These are phyloP conservation scores for Trissonchulus sp. DNA, from an alignment of 2,888 invertebrate species.

Conservation along the genomic window DNA sequence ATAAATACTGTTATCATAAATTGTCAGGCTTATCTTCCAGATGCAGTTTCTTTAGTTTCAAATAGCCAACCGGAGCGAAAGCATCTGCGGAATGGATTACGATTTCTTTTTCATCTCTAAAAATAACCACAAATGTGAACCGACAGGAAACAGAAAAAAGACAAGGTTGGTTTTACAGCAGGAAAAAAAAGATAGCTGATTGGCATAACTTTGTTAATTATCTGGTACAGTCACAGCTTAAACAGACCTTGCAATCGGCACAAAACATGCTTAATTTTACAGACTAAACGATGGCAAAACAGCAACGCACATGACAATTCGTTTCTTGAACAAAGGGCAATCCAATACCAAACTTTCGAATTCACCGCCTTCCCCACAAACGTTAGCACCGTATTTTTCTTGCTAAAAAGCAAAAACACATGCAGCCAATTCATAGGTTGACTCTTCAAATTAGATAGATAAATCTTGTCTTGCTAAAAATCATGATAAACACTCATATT, in stretches of 20 bases:
- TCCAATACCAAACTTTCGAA: slow-evolving; percentile 96
- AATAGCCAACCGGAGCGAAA: slow-evolving; percentile 87
- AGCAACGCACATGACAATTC: slow-evolving; percentile 58
- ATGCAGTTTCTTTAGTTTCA: slow-evolving; percentile 75
- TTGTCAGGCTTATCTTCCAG: slow-evolving; percentile 63
- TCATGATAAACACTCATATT: too few species aligned
- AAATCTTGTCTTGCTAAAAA: too few species aligned
- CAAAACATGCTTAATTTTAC: too few species aligned
- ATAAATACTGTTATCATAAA: slow-evolving; percentile 35
- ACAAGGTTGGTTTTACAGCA: not conserved
- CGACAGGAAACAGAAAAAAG: not conserved
- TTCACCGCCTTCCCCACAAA: slow-evolving; percentile 98
- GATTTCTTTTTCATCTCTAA: slow-evolving; percentile 68
- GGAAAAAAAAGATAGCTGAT: slow-evolving; percentile 1
- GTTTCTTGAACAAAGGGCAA: slow-evolving; percentile 87
- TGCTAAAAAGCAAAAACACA: slow-evolving; percentile 61
- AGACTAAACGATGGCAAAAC: too few species aligned
- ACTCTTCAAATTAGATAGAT: too few species aligned
- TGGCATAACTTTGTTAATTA: too few species aligned
- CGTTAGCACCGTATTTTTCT: slow-evolving; percentile 85
- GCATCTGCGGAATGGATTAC: slow-evolving; percentile 84
- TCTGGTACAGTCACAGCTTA: too few species aligned
- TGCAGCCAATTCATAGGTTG: too few species aligned
- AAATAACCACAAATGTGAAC: not conserved
- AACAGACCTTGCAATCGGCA: too few species aligned